Conservation (phyloP, 1,140 invertebrate genomes). For the Trinorchestia longiramus region DNA sequence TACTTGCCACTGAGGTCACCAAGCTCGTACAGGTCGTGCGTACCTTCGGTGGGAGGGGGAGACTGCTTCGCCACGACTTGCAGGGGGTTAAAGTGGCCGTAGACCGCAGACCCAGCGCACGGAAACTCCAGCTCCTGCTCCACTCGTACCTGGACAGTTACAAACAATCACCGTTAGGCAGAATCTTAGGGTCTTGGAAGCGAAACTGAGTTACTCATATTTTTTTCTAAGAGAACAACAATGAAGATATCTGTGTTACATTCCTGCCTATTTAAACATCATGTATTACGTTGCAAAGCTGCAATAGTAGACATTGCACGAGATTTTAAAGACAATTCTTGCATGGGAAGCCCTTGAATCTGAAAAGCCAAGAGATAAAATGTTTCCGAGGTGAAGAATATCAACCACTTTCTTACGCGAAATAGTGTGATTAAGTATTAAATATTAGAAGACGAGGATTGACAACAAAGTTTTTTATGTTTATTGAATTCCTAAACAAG, state of each 20-base stretch:
- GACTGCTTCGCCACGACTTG: conserved; percentile 76
- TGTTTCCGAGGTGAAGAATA: no score
- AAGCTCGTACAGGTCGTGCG: conserved; percentile 87
- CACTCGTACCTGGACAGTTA: conserved; percentile 77
- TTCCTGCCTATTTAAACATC: not conserved
- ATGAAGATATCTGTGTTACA: not conserved
- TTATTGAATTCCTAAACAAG: no score
- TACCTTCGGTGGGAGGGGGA: conserved; percentile 77
- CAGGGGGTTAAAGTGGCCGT: conserved; percentile 86
- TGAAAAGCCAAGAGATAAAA: not conserved
- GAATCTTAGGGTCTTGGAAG: not conserved
- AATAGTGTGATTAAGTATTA: no score
- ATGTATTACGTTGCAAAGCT: not conserved
- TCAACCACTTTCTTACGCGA: no score
- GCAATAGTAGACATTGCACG: no score
- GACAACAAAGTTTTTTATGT: no score
- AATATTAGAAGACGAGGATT: no score
- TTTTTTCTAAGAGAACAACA: not conserved
- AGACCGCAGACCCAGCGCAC: conserved; percentile 84
- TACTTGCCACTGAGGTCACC: conserved; percentile 93
- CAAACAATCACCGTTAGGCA: not conserved
- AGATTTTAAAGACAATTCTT: not conserved
- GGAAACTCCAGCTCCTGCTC: conserved; percentile 87
- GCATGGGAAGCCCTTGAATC: not conserved
- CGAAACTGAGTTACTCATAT: not conserved